Percentiles rank a stretch among this genome's conserved stretches.
These are phyloP conservation scores for Heteronetta atricapilla DNA, from an alignment of 2,113 vertebrate genomes.

Conservation along the genomic window DNA sequence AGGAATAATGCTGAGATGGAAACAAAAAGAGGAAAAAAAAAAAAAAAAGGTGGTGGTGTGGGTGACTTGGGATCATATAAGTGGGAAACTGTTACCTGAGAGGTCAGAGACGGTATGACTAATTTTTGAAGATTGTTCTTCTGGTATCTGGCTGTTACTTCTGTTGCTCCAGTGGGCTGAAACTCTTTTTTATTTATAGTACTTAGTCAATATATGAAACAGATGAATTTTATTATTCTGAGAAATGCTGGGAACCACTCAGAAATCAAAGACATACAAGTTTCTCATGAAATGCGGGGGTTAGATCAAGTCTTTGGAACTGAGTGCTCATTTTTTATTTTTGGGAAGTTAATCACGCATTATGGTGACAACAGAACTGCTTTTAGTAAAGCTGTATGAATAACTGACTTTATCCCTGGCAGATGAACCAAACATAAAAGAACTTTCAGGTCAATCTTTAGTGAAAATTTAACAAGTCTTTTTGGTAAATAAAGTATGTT, in stretches of 20 bases:
- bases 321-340: not conserved
- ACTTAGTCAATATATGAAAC: not conserved
- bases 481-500: conserved; percentile 9
- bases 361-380: not conserved
- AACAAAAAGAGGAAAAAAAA: accelerated
- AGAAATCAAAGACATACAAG: not conserved
- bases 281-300: not conserved
- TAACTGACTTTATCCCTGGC: conserved; percentile 1
- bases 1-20: not conserved
- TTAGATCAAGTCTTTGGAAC: not conserved
- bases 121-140: not conserved
- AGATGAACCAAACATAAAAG: not conserved
- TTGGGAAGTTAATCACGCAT: not conserved
- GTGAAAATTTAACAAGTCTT: not conserved
- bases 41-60: not conserved
- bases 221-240: not conserved
- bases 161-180: not conserved
- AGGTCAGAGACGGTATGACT: not conserved
- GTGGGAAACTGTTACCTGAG: not conserved
- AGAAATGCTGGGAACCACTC: not conserved
- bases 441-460: not conserved
- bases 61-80: not conserved
- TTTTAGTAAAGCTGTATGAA: not conserved
- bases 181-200: not conserved
- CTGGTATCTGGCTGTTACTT: not conserved